A percentile compares a stretch with the other conserved stretches of the same genome.
Conservation (phyloP, 2,888 invertebrate genomes). For the Eristalinus aeneus region DNA sequence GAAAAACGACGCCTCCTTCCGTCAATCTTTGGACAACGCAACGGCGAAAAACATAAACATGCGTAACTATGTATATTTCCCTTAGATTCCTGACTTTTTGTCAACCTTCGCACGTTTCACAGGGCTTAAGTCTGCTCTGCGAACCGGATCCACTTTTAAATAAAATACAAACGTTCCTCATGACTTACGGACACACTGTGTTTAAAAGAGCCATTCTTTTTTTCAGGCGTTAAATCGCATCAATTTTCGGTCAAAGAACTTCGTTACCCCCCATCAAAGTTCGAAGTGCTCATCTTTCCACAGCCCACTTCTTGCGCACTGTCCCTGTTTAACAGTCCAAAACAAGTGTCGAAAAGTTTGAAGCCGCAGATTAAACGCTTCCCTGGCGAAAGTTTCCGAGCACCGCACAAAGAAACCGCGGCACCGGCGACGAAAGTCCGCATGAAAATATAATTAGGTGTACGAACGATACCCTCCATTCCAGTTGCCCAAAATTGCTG, state of each 20-base stretch:
- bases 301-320: neutral
- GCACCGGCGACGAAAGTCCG: neutral
- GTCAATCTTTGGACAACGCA: too few species aligned
- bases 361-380: neutral
- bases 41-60: too few species aligned
- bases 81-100: too few species aligned
- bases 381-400: neutral
- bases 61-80: too few species aligned
- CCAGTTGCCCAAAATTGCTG: too few species aligned
- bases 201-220: neutral
- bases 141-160: too few species aligned
- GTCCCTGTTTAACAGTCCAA: neutral
- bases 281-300: neutral
- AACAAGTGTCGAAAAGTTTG: neutral
- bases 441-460: neutral
- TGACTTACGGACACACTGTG: too few species aligned
- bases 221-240: neutral
- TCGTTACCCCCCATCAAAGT: neutral
- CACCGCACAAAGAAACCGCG: neutral
- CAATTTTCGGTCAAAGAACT: neutral
- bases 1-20: too few species aligned
- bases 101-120: too few species aligned
- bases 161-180: too few species aligned
- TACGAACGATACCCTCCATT: neutral
- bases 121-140: too few species aligned